Percentiles rank a stretch among this genome's conserved stretches.
Evolutionary conservation across 1,140 invertebrate genomes (phyloP).

Genomic region (Pararge aegeria): DNA sequence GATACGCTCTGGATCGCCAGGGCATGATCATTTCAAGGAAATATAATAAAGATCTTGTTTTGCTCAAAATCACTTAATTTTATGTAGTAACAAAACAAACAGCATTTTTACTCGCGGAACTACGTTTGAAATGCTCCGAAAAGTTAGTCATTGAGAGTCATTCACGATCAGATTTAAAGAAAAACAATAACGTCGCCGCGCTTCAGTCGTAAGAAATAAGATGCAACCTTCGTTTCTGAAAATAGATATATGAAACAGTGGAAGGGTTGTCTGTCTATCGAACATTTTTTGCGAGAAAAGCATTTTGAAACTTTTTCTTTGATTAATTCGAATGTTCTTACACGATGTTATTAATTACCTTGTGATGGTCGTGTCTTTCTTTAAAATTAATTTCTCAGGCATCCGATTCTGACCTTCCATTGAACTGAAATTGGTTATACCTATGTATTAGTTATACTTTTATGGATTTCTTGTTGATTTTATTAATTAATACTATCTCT

Average conservation of each 20-base stretch:
- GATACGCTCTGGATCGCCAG: too few species aligned
- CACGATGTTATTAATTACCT: too few species aligned
- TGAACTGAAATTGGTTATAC: too few species aligned
- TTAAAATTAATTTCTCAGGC: too few species aligned
- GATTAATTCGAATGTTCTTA: too few species aligned
- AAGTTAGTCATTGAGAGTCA: conserved; percentile 20
- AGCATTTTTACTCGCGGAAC: conserved; percentile 10
- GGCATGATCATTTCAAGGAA: conserved; percentile 9
- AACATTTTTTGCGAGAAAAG: neutral
- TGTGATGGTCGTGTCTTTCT: too few species aligned
- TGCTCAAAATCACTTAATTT: conserved; percentile 8
- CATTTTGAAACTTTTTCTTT: neutral
- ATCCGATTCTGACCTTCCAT: too few species aligned
- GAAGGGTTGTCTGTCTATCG: neutral
- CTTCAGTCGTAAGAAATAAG: conserved; percentile 10
- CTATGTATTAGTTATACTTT: too few species aligned
- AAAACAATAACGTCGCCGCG: conserved; percentile 11
- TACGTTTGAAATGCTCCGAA: conserved; percentile 11
- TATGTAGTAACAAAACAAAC: conserved; percentile 7
- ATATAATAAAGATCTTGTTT: conserved; percentile 14
- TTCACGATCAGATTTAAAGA: conserved; percentile 19
- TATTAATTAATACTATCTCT: too few species aligned
- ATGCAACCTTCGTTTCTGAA: conserved; percentile 13
- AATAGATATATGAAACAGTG: neutral
- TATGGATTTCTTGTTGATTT: too few species aligned